Percentiles rank a stretch among this genome's conserved stretches.
phyloP scores from a whole-genome alignment of 2,797 vertebrate species.

The Pithecia hirsuta region DNA sequence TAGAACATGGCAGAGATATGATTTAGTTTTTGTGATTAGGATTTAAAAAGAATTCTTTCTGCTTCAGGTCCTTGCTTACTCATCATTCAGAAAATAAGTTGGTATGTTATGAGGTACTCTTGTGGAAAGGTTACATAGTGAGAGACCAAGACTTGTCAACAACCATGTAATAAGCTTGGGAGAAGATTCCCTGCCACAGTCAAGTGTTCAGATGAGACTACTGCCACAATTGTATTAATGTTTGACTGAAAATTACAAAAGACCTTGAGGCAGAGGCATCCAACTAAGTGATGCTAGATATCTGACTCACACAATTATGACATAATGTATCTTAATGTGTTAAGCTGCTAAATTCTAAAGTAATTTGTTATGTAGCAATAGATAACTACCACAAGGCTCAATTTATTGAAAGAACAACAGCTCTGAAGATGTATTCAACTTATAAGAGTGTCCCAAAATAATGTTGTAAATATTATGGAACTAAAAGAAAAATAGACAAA shows the following conservation, averaged over 20 bases:
- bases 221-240: not conserved
- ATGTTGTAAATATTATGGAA: not conserved
- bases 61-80: not conserved
- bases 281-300: not conserved
- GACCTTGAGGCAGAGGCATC: not conserved
- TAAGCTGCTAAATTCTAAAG: not conserved
- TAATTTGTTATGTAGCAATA: not conserved
- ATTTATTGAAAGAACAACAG: not conserved
- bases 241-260: not conserved
- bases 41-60: not conserved
- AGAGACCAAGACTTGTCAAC: accelerated
- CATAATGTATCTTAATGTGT: not conserved
- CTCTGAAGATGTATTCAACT: not conserved
- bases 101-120: not conserved
- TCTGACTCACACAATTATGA: not conserved
- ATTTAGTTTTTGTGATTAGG: not conserved
- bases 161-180: not conserved
- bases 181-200: not conserved
- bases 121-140: not conserved
- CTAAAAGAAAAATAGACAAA: not conserved
- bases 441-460: not conserved
- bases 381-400: not conserved
- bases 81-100: not conserved
- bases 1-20: not conserved
- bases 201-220: not conserved